These are phyloP conservation scores for Spisula solida DNA, from an alignment of 2,888 invertebrate species.

Conservation along the genomic window DNA sequence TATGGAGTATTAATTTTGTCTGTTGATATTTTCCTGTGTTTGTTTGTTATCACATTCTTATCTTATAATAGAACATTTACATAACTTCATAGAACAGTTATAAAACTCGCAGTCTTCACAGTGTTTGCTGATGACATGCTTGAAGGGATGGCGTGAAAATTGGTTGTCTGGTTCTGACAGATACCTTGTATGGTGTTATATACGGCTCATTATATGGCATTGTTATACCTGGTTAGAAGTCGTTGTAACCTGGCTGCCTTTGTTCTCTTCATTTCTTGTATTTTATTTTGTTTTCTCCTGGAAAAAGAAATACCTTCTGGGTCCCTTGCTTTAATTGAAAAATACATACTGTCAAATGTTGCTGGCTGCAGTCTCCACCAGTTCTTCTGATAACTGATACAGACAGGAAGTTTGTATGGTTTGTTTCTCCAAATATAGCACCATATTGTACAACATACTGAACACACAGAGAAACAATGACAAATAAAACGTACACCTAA, in stretches of 20 bases:
- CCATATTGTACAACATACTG: not conserved
- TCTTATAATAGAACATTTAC: too few relatives aligned
- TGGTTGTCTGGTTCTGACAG: constrained; percentile 4
- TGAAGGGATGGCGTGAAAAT: not conserved
- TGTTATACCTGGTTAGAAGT: too few relatives aligned
- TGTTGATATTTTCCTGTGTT: too few relatives aligned
- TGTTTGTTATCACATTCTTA: too few relatives aligned
- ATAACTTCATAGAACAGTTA: too few relatives aligned
- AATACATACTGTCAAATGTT: not conserved
- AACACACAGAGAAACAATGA: not conserved
- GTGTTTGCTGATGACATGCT: too few relatives aligned
- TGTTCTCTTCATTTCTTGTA: too few relatives aligned
- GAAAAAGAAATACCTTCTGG: not conserved
- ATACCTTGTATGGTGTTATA: not conserved
- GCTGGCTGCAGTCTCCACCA: not conserved
- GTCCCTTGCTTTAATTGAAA: not conserved
- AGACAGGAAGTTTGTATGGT: not conserved
- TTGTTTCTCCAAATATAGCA: not conserved
- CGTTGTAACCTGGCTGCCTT: too few relatives aligned
- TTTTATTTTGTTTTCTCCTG: too few relatives aligned
- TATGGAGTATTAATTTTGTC: too few relatives aligned
- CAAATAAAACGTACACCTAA: not conserved
- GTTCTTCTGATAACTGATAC: not conserved
- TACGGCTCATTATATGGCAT: too few relatives aligned
- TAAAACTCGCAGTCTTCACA: too few relatives aligned